Evolutionary conservation across 1,140 invertebrate genomes (phyloP).

Genomic region (Calycopis cecrops): DNA sequence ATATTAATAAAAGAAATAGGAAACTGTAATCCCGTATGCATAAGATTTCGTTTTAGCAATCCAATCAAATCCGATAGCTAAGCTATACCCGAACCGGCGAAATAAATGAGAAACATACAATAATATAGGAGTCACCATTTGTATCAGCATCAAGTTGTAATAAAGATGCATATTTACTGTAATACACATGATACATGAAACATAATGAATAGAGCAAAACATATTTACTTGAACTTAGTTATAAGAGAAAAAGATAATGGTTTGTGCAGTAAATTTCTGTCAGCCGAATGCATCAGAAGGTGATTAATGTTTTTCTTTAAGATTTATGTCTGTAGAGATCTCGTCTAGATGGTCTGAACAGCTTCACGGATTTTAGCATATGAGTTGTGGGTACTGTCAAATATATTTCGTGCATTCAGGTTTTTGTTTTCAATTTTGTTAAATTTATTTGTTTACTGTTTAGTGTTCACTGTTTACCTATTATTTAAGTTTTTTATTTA

Average conservation of each 20-base stretch:
- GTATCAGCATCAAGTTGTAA: constrained; percentile 5
- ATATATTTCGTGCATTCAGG: no score
- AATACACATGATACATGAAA: neutral
- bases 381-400: no score
- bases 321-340: no score
- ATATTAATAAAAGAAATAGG: constrained; percentile 1
- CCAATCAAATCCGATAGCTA: constrained; percentile 7
- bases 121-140: neutral
- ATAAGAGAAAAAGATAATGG: neutral
- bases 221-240: neutral
- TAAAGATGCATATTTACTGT: neutral
- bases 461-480: no score
- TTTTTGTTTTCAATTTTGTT: neutral
- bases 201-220: neutral
- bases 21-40: constrained; percentile 4
- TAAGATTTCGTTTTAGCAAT: constrained; percentile 6
- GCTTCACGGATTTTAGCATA: no score
- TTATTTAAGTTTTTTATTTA: no score
- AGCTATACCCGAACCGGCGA: neutral
- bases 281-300: neutral
- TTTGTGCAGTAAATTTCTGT: neutral
- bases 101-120: constrained; percentile 7
- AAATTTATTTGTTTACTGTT: no score
- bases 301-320: no score
- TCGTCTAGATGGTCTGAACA: no score